Evolutionary conservation across 2,113 vertebrate genomes (phyloP), one percentile per base, ranked within the genome.

Genomic region (Notothenia rossii): DNA sequence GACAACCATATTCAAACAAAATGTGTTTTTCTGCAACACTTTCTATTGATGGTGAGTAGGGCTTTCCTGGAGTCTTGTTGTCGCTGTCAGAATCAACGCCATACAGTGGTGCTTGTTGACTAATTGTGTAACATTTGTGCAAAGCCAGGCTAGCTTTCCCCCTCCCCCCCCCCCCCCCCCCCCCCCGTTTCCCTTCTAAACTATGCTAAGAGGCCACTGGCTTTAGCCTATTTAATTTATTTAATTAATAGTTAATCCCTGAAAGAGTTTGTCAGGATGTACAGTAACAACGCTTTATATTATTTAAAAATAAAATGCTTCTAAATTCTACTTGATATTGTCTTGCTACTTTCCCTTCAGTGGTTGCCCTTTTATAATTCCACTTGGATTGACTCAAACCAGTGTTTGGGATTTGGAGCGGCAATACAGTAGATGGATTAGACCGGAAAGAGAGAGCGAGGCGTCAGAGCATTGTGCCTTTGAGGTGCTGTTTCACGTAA

Each of bases 401-500:
- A 75, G 62, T 84, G 88, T 91, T 86, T 85, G 71, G 65, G 73
- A 79, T 88, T 84, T 79, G 60, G 48, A 48, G 49, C 53, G 8
- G 62, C 62, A 59, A 46, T 63, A 48, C 62, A 59, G 43, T 63
- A 48, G 72, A 77, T 83, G 75, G 81, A 91, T 88, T 88, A 82
- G 61, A 81, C 70, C 45, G 66, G 49, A 45, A 73, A 40, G 56
- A 33, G 62, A 51, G 62, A 76, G 59, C 69, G 51, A 64, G 14
- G 71, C 65, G 72, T 85, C 60, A 17, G 29, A 74, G 50, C 40
- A 69, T n/a, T 2, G 25, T 49, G 71, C 64, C 58, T 89, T 87
- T 72, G 62, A 81, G 82, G 58, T 84, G 78, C 67, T 46, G 66
- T 75, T 88, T 84, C 81, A 71, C 72, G 62, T 84, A 84, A 89